A percentile compares a stretch with the other conserved stretches of the same genome.
phyloP scores from a whole-genome alignment of 2,113 vertebrate genomes.

The Mormoops blainvillei region DNA sequence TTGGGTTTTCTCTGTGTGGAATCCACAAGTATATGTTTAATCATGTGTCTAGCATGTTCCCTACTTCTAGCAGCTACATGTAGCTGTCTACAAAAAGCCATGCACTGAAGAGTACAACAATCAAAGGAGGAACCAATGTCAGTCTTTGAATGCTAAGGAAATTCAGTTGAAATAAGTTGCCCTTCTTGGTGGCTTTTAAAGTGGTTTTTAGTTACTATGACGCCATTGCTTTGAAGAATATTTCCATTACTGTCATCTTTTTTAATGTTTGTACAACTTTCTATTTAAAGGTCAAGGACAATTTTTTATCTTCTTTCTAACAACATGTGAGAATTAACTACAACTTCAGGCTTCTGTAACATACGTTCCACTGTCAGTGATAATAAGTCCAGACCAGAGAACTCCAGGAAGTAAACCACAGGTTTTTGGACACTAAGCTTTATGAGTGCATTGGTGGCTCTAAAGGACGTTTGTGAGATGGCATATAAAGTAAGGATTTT shows the following conservation, averaged over 20 bases:
- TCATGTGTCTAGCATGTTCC: background rate
- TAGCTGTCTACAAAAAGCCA: background rate
- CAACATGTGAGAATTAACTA: slow-evolving; percentile 30
- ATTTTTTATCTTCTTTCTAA: slow-evolving; percentile 66
- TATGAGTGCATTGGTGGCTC: slow-evolving; percentile 41
- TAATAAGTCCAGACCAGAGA: slow-evolving; percentile 46
- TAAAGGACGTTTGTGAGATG: slow-evolving; percentile 62
- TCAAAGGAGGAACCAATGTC: background rate
- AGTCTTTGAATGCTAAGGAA: background rate
- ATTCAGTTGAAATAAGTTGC: background rate
- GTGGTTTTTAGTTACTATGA: slow-evolving; percentile 21
- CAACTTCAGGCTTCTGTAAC: slow-evolving; percentile 52
- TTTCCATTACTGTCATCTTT: slow-evolving; percentile 59
- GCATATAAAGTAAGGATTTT: slow-evolving; percentile 49
- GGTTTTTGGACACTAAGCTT: slow-evolving; percentile 63
- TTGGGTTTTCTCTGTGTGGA: background rate
- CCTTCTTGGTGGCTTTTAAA: slow-evolving; percentile 8
- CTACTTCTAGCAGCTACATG: background rate
- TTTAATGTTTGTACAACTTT: slow-evolving; percentile 60
- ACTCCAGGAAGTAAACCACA: slow-evolving; percentile 61
- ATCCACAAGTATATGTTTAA: background rate
- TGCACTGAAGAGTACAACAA: background rate
- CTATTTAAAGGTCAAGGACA: slow-evolving; percentile 50
- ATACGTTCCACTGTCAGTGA: slow-evolving; percentile 63
- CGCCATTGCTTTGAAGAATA: slow-evolving; percentile 24